These are phyloP conservation scores for Micrasema longulum DNA, from an alignment of 1,140 invertebrate species.

Conservation along the genomic window DNA sequence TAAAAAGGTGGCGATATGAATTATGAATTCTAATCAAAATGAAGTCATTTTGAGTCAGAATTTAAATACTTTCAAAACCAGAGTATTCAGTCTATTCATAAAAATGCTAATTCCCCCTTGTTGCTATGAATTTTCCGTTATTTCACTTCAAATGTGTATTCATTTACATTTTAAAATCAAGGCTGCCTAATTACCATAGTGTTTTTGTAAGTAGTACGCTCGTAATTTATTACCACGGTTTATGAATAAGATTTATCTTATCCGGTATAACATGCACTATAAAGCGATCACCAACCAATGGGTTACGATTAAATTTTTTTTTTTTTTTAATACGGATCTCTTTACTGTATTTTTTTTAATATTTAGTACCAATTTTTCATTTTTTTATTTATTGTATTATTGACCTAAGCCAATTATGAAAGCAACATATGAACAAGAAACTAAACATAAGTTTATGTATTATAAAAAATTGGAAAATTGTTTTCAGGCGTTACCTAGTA, in stretches of 20 bases:
- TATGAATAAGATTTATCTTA: conserved; percentile 32
- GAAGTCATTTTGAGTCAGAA: no score
- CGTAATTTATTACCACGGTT: conserved; percentile 20
- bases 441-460: background rate
- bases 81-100: conserved; percentile 41
- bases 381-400: background rate
- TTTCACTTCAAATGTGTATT: conserved; percentile 32
- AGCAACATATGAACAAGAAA: background rate
- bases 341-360: background rate
- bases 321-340: no score
- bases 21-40: no score
- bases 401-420: background rate
- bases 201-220: conserved; percentile 35
- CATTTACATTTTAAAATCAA: conserved; percentile 42
- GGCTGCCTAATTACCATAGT: conserved; percentile 37
- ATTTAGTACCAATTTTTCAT: background rate
- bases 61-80: no score
- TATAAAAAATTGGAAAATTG: no score
- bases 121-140: conserved; percentile 34
- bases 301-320: no score
- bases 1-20: no score
- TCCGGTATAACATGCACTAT: conserved; percentile 9
- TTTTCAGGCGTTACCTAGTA: no score
- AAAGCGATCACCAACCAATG: background rate
- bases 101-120: conserved; percentile 18